These are phyloP conservation scores for Zapornia atra DNA, from an alignment of 2,113 vertebrate species.

Conservation along the genomic window DNA sequence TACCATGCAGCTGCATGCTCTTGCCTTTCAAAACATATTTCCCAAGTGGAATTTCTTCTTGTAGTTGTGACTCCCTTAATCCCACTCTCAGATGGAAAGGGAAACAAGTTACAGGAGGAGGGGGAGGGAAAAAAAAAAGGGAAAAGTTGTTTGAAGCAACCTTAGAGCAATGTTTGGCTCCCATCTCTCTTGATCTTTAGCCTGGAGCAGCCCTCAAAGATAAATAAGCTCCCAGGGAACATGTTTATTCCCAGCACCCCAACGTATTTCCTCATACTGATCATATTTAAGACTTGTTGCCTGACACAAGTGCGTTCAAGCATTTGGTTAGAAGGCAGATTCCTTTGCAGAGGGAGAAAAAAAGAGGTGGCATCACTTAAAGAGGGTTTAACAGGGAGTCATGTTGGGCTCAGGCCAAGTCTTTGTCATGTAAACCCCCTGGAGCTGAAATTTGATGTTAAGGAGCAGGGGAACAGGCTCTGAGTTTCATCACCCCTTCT, in stretches of 20 bases:
- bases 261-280: neutral
- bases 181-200: neutral
- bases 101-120: neutral
- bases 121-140: neutral
- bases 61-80: neutral
- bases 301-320: neutral
- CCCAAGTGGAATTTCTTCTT: neutral
- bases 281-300: neutral
- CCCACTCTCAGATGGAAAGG: neutral
- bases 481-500: neutral
- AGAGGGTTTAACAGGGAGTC: neutral
- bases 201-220: neutral
- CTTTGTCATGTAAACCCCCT: neutral
- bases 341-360: neutral
- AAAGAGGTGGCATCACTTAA: neutral
- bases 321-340: neutral
- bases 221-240: neutral
- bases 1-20: neutral
- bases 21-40: neutral
- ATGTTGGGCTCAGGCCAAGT: neutral
- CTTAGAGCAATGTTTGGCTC: neutral
- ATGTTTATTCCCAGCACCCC: neutral
- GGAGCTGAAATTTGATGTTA: neutral
- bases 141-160: neutral
- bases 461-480: neutral